These are phyloP conservation scores for Aspiorhynchus laticeps DNA, from an alignment of 2,113 vertebrate species.

Conservation along the genomic window DNA sequence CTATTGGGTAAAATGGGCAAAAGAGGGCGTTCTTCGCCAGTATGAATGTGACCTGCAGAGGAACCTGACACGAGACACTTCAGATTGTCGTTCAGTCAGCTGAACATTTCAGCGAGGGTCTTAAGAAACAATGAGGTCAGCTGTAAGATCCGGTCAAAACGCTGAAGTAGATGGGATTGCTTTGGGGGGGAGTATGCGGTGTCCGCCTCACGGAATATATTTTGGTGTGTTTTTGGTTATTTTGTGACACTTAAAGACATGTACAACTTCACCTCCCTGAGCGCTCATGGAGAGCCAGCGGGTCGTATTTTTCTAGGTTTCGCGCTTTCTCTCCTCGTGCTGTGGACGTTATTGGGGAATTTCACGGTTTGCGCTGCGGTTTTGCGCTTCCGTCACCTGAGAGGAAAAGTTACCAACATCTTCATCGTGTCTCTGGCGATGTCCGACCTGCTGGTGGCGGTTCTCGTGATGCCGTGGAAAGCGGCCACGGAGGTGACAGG, in stretches of 20 bases:
- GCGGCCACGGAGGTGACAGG: slow-evolving; percentile 33
- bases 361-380: slow-evolving; percentile 70
- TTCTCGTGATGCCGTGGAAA: slow-evolving; percentile 75
- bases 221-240: background rate
- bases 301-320: slow-evolving; percentile 61
- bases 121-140: background rate
- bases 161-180: background rate
- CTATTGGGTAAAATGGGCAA: background rate
- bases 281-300: slow-evolving; percentile 41
- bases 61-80: background rate
- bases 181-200: background rate
- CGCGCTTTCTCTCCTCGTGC: slow-evolving; percentile 66
- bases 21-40: slow-evolving; percentile 13
- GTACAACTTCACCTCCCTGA: slow-evolving; percentile 18
- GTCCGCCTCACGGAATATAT: background rate
- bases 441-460: slow-evolving; percentile 71
- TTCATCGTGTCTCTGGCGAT: slow-evolving; percentile 70
- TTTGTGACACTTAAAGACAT: slow-evolving; percentile 16
- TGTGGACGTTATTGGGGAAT: slow-evolving; percentile 73
- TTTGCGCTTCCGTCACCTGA: slow-evolving; percentile 67
- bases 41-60: background rate
- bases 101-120: background rate
- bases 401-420: slow-evolving; percentile 67
- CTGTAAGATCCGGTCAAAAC: background rate
- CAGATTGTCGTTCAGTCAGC: background rate